Evolutionary conservation across 2,888 invertebrate genomes (phyloP), one percentile per base, ranked within the genome.

Genomic region (Dolomedes plantarius): DNA sequence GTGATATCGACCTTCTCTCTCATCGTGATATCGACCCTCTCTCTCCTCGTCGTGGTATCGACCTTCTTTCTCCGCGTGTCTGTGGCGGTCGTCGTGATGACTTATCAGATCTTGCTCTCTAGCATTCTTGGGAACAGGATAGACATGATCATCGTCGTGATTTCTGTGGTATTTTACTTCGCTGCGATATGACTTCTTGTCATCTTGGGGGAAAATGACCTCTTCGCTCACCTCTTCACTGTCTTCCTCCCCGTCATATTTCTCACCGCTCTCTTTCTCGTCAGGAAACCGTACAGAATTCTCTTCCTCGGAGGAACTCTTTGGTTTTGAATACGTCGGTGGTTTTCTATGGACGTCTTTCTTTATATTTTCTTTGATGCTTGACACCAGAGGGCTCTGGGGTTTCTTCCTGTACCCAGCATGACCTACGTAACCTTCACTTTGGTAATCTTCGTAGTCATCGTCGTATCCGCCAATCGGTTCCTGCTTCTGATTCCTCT

Each of bases 341-440:
- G 79, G 74, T 62, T 74, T 62, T 1, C 73, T 68, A 9, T 79
- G 78, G 0, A 86, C 86, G 7, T 86, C 75, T 28, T 79, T 86
- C 23, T 69, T 62, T 3, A 86, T 41, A 31, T 31, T 75, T 7
- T 86, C 86, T 27, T 74, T 74, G 1, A 86, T 86, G n/a, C 62
- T 65, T n/a, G 86, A 29, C 13, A 86, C 71, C 13, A 86, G 36
- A 23, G 86, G 74, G 7, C 50, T 86, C 1, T 72, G 73, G 7
- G 39, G 19, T 16, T 79, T 39, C 9, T 71, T 86, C 29, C 73
- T 86, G 36, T 86, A 86, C n/a, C 78, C 56, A 13, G 86, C 86
- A n/a, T 86, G 79, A 3, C 86, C 86, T 1, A 74, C 46, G n/a
- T 86, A 86, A n/a, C 86, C 86, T 19, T 67, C 27, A 1, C 39